These are phyloP conservation scores for Pimephales promelas DNA, from an alignment of 2,113 vertebrate genomes.

Conservation along the genomic window DNA sequence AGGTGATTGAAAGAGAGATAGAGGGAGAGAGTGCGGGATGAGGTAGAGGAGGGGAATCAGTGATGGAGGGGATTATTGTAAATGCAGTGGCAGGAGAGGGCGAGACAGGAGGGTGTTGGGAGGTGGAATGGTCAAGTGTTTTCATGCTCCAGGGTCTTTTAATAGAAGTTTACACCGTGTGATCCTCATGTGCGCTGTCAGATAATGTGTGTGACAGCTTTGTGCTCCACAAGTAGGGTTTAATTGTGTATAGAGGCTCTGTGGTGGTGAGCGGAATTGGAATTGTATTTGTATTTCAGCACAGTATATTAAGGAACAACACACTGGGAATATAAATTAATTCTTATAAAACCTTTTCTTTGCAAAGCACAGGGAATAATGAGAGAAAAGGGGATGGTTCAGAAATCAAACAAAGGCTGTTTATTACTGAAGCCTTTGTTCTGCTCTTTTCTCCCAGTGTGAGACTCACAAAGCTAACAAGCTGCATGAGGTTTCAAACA, in stretches of 20 bases:
- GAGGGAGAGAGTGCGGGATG: slow-evolving; percentile 17
- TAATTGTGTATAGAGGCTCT: slow-evolving; percentile 29
- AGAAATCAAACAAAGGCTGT: not conserved
- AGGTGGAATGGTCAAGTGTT: slow-evolving; percentile 43
- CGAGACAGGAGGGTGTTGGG: not conserved
- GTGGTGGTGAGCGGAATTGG: slow-evolving; percentile 33
- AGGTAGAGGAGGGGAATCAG: slow-evolving; percentile 6
- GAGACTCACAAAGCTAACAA: not conserved
- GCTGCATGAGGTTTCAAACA: not conserved
- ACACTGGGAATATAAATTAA: slow-evolving; percentile 19
- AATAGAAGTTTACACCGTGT: slow-evolving; percentile 51
- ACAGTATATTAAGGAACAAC: slow-evolving; percentile 8
- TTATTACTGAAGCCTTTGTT: slow-evolving; percentile 28
- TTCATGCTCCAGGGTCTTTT: slow-evolving; percentile 53
- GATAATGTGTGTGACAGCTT: slow-evolving; percentile 5
- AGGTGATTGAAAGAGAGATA: slow-evolving; percentile 18
- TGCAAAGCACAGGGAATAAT: not conserved
- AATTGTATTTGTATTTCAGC: slow-evolving; percentile 40
- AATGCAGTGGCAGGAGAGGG: slow-evolving; percentile 4
- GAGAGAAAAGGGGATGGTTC: not conserved
- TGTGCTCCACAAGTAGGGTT: slow-evolving; percentile 45
- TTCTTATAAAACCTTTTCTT: slow-evolving; percentile 9
- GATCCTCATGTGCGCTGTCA: slow-evolving; percentile 22
- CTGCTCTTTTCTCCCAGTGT: slow-evolving; percentile 3
- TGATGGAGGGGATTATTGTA: slow-evolving; percentile 11